Evolutionary conservation across 2,888 invertebrate species (phyloP).

Genomic region (Polydrusus cervinus): DNA sequence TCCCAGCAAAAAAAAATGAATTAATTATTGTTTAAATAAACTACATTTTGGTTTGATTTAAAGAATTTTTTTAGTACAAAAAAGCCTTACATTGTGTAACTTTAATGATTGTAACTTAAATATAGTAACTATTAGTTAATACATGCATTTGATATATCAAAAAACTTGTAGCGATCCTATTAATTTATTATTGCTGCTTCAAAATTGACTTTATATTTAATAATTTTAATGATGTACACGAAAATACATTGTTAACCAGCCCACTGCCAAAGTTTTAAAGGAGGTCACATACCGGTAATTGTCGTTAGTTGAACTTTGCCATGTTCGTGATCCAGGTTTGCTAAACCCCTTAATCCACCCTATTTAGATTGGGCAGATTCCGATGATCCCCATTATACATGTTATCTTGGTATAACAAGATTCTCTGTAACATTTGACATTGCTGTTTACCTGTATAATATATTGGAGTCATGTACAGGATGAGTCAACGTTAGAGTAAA

Average conservation of each 20-base stretch:
- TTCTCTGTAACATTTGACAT: slow-evolving; percentile 5
- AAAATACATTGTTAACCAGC: background rate
- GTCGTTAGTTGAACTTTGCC: slow-evolving; percentile 13
- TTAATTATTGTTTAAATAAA: no score
- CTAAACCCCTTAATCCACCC: slow-evolving; percentile 7
- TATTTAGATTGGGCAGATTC: slow-evolving; percentile 7
- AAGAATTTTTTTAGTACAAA: no score
- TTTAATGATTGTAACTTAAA: no score
- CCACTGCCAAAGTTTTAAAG: background rate
- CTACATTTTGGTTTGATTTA: no score
- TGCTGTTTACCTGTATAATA: background rate
- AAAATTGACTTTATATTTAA: no score
- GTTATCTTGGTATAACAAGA: slow-evolving; percentile 11
- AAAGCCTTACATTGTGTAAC: no score
- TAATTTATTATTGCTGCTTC: no score
- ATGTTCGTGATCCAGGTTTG: slow-evolving; percentile 19
- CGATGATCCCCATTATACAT: slow-evolving; percentile 9
- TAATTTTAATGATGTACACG: background rate
- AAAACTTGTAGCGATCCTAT: no score
- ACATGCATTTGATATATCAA: no score
- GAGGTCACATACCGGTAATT: slow-evolving; percentile 13
- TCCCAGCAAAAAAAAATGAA: no score
- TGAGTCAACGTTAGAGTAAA: no score
- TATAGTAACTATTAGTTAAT: no score
- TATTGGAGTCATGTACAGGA: background rate